Evolutionary conservation across 2,888 invertebrate genomes (phyloP).

Genomic region (Laothoe populi): DNA sequence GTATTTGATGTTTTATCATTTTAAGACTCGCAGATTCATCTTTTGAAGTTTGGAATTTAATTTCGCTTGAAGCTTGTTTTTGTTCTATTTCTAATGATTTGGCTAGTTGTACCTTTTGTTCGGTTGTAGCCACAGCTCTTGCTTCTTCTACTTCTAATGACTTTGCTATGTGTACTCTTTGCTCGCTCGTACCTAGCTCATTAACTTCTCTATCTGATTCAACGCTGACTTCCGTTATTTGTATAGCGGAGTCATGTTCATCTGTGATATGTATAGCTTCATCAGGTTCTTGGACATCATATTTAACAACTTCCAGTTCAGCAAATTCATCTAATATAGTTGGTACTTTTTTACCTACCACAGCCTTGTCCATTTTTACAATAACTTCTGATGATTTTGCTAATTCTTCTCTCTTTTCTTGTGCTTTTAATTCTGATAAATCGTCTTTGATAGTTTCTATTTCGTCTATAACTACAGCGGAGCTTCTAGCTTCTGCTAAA

Average conservation of each 20-base stretch:
- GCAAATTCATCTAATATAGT: constrained; percentile 46
- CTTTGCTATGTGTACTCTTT: not conserved
- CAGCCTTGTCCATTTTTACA: constrained; percentile 35
- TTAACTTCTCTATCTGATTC: not conserved
- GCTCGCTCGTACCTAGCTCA: not conserved
- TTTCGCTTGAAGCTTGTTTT: not conserved
- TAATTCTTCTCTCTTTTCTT: not conserved
- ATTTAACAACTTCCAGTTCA: constrained; percentile 51
- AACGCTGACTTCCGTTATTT: constrained; percentile 34
- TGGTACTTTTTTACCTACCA: constrained; percentile 34
- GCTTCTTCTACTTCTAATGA: not conserved
- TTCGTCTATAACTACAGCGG: not conserved
- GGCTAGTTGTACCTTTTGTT: constrained; percentile 30
- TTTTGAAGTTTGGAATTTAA: constrained; percentile 31
- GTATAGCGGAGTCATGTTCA: constrained; percentile 37
- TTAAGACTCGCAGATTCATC: constrained; percentile 37
- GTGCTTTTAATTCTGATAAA: not conserved
- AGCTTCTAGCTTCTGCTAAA: constrained; percentile 1
- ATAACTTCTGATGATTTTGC: constrained; percentile 29
- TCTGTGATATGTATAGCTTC: constrained; percentile 37
- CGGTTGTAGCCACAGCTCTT: constrained; percentile 32
- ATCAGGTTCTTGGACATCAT: constrained; percentile 32
- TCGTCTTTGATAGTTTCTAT: not conserved
- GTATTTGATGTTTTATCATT: constrained; percentile 30
- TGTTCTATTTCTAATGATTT: constrained; percentile 4